A percentile compares a stretch with the other conserved stretches of the same genome.
These are phyloP conservation scores for Lobophora halterata DNA, from an alignment of 2,888 invertebrate genomes.

Conservation along the genomic window DNA sequence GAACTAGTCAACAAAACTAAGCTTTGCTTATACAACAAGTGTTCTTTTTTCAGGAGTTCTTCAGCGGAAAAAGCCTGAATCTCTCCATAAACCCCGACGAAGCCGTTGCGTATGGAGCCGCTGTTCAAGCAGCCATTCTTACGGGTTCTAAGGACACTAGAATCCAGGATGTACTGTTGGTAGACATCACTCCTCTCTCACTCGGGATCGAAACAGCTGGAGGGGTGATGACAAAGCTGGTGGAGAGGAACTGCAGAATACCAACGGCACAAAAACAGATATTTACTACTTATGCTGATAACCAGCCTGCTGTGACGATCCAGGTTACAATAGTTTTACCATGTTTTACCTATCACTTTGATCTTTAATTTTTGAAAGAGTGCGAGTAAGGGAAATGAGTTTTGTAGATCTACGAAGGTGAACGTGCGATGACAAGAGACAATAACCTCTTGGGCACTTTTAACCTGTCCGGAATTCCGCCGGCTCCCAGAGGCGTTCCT, in stretches of 20 bases:
- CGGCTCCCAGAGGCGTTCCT: constrained; percentile 90
- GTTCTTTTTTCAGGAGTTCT: constrained; percentile 86
- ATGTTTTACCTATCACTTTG: not conserved
- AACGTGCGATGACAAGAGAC: constrained; percentile 94
- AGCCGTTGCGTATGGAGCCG: constrained; percentile 96
- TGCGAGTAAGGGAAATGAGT: no score
- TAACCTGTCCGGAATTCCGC: constrained; percentile 90
- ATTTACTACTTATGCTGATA: constrained; percentile 95
- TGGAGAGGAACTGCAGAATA: constrained; percentile 90
- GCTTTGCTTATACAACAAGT: no score
- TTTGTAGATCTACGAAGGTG: constrained; percentile 88
- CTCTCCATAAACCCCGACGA: constrained; percentile 96
- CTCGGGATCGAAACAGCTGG: constrained; percentile 92
- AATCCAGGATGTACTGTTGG: constrained; percentile 90
- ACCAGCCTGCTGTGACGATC: constrained; percentile 94
- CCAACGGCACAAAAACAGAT: constrained; percentile 89
- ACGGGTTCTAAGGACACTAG: constrained; percentile 84
- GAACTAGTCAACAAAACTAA: not conserved
- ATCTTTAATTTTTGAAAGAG: no score
- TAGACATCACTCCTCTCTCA: constrained; percentile 89
- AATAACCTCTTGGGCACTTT: constrained; percentile 93
- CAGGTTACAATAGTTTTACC: constrained; percentile 67
- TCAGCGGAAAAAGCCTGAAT: constrained; percentile 91
- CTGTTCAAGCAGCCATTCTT: constrained; percentile 95
- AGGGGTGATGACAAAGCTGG: constrained; percentile 92